Evolutionary conservation across 2,888 invertebrate species (phyloP), one percentile per base, ranked within the genome.

Genomic region (Dynastes grantii): DNA sequence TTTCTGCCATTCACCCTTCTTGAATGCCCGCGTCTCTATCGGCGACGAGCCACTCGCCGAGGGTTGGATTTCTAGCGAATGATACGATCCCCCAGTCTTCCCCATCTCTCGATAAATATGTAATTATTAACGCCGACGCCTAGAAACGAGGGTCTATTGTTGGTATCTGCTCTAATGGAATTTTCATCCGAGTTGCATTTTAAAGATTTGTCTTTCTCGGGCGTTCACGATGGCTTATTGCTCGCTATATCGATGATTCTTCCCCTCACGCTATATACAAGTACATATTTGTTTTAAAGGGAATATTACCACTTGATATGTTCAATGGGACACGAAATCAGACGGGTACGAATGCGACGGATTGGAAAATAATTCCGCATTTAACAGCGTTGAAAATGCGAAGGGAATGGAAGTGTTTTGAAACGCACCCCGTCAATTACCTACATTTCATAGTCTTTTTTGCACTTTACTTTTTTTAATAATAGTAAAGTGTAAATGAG

Each of bases 181-280:
- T 73, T 61, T 58, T 73, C 73, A 73, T 73, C 58, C 40, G 73
- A 58, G 58, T 73, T 73, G 58, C 73, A 58, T 61, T 73, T 73
- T 58, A 73, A 73, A 73, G 73, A 73, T 73, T 58, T 58, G 73
- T 73, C 55, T 37, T 37, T 22, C 58, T 40, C 55, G 3, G 22
- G 8, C 22, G 16, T 37, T 11, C 58, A 58, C 29, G 58, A 73
- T 73, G 37, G 73, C 58, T 58, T 73, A 73, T 58, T 58, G 58
- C 70, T 55, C 22, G 8, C 16, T 9, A 22, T 16, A 55, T 65
- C 37, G 65, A 11, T 2, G 11, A 6, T 29, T 49, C 29, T 49
- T 51, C 68, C 68, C 27, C 27, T 51, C 63, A 11, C 63, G 0
- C 32, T 68, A 29, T 11, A 55, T 55, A 32, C 32, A 4, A 32